Percentiles rank a stretch among this genome's conserved stretches.
These are phyloP conservation scores for Bettongia penicillata DNA, from an alignment of 2,113 vertebrate genomes.

Conservation along the genomic window DNA sequence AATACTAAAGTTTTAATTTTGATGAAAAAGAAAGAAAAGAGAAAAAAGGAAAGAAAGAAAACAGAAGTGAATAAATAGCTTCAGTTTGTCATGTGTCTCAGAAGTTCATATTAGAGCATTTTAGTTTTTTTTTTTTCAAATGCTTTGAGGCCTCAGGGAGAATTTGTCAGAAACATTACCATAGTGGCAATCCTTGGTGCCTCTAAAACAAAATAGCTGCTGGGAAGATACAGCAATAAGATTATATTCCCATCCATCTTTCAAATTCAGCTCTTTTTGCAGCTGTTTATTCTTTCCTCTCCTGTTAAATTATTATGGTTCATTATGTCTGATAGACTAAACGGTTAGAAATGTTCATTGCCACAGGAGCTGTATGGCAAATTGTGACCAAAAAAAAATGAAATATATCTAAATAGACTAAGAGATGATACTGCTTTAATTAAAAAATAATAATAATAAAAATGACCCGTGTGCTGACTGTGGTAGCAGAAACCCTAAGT, in stretches of 20 bases:
- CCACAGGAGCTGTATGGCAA: constrained; percentile 81
- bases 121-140: constrained; percentile 27
- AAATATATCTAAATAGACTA: constrained; percentile 51
- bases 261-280: constrained; percentile 76
- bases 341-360: constrained; percentile 85
- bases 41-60: neutral
- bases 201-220: constrained; percentile 78
- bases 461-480: constrained; percentile 68
- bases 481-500: constrained; percentile 72
- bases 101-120: neutral
- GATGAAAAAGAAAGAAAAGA: constrained; percentile 27
- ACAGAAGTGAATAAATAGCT: neutral
- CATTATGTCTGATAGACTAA: constrained; percentile 84
- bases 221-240: constrained; percentile 64
- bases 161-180: constrained; percentile 60
- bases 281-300: constrained; percentile 83
- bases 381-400: constrained; percentile 55
- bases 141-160: constrained; percentile 34
- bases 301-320: constrained; percentile 83
- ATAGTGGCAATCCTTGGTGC: constrained; percentile 64
- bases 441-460: constrained; percentile 44
- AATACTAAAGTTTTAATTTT: neutral
- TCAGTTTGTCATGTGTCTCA: neutral
- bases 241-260: constrained; percentile 75
- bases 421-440: constrained; percentile 53